phyloP scores from a whole-genome alignment of 2,888 invertebrate genomes.

The Drepanosiphum platanoidis region DNA sequence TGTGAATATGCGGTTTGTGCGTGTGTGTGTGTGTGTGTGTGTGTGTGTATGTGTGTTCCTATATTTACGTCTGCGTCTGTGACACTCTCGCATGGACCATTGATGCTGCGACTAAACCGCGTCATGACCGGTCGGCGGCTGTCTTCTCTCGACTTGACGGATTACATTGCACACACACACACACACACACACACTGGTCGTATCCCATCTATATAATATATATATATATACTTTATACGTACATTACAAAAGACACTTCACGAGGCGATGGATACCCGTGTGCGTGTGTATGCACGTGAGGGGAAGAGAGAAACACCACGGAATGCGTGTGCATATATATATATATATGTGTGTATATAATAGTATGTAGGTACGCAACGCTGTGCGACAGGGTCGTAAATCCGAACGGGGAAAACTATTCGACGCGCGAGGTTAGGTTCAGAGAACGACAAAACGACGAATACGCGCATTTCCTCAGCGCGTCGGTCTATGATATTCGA shows the following conservation, averaged over 20 bases:
- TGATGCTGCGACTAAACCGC: too few species aligned
- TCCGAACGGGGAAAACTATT: not conserved
- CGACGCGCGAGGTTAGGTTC: not conserved
- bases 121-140: too few species aligned
- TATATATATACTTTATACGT: too few species aligned
- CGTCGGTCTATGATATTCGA: too few species aligned
- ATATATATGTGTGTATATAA: not conserved
- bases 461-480: too few species aligned
- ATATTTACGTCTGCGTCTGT: not conserved
- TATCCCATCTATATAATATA: too few species aligned
- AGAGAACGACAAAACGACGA: too few species aligned
- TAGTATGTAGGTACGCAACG: not conserved
- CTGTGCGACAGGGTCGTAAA: not conserved
- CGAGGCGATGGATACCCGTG: too few species aligned
- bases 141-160: not conserved
- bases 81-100: not conserved
- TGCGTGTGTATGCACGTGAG: too few species aligned
- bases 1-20: not conserved
- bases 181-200: too few species aligned
- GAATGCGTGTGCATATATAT: not conserved
- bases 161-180: not conserved
- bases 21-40: not conserved
- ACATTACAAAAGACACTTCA: too few species aligned
- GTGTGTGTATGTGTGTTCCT: not conserved
- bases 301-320: not conserved